Conservation (phyloP, 2,888 invertebrate genomes). For the Caenorhabditis zanzibari region DNA sequence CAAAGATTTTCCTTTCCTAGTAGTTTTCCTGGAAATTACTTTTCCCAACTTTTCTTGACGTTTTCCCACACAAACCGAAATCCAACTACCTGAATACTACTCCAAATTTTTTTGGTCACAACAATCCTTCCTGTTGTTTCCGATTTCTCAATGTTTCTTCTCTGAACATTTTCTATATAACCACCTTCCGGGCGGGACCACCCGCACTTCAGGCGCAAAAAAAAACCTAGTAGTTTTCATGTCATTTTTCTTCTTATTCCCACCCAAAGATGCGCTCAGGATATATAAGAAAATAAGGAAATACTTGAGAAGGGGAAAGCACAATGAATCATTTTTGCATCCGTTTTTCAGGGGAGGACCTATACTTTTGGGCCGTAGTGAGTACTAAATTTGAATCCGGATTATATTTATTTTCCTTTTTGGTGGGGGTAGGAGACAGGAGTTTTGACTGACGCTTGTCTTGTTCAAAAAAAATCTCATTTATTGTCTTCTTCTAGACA, state of each 20-base stretch:
- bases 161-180: conserved; percentile 3
- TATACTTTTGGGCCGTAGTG: conserved; percentile 30
- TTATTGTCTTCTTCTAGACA: background rate
- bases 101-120: conserved; percentile 20
- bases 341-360: conserved; percentile 10
- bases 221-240: conserved; percentile 37
- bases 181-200: background rate
- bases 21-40: too few relatives aligned
- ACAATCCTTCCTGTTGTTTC: conserved; percentile 32
- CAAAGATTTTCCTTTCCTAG: too few relatives aligned
- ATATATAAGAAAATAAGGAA: background rate
- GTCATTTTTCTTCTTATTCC: conserved; percentile 13
- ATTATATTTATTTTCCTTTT: background rate
- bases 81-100: background rate
- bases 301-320: conserved; percentile 30
- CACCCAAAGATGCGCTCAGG: background rate
- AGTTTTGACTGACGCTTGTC: background rate
- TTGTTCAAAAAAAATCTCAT: background rate
- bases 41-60: too few relatives aligned
- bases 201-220: background rate
- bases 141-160: conserved; percentile 28
- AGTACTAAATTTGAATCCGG: conserved; percentile 12
- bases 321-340: conserved; percentile 50
- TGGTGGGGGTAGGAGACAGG: background rate
- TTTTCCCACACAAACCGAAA: background rate